phyloP scores from a whole-genome alignment of 2,113 vertebrate species.

The Phoxinus phoxinus region DNA sequence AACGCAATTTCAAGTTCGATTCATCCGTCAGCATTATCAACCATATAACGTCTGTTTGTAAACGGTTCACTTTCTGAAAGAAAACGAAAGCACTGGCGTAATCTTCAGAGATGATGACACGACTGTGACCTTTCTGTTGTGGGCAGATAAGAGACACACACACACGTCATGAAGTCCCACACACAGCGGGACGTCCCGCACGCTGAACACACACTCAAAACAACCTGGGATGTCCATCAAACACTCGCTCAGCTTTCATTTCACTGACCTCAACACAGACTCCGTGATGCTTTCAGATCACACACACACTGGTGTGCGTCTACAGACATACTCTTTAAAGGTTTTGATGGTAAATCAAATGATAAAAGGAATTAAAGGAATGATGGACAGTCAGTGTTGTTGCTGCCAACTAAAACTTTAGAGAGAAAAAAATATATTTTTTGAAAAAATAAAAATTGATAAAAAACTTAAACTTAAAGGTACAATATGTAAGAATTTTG shows the following conservation, averaged over 20 bases:
- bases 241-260: background rate
- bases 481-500: too few relatives aligned
- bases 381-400: too few relatives aligned
- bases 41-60: background rate
- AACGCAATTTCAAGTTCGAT: background rate
- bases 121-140: constrained; percentile 9
- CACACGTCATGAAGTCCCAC: background rate
- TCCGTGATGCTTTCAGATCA: background rate
- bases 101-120: background rate
- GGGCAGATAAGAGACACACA: constrained; percentile 33
- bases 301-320: background rate
- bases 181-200: background rate
- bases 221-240: background rate
- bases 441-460: too few relatives aligned
- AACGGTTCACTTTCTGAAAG: background rate
- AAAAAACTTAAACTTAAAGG: too few relatives aligned
- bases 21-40: background rate
- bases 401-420: background rate
- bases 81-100: too few relatives aligned
- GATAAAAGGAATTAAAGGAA: background rate
- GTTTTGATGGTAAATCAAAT: background rate
- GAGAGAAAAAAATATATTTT: too few relatives aligned
- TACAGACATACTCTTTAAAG: background rate
- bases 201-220: background rate
- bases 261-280: background rate